Evolutionary conservation across 2,888 invertebrate genomes (phyloP).

Genomic region (Digitonthophagus gazella): DNA sequence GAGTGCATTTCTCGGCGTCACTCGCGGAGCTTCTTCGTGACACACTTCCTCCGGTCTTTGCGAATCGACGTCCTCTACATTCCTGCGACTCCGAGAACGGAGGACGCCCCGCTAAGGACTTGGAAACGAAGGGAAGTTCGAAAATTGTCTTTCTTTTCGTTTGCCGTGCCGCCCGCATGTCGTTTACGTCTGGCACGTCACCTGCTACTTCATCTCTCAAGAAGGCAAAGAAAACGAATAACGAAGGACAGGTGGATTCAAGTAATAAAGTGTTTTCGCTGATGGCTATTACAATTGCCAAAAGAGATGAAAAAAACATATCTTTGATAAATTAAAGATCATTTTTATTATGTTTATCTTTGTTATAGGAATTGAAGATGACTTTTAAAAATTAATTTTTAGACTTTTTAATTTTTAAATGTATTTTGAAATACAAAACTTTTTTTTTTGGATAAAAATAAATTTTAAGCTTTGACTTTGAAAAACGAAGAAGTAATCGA

Average conservation of each 20-base stretch:
- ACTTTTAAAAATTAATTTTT: too few relatives aligned
- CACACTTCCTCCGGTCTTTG: too few relatives aligned
- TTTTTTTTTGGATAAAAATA: too few relatives aligned
- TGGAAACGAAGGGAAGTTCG: not conserved
- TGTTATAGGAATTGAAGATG: not conserved
- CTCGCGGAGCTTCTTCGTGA: constrained; percentile 10
- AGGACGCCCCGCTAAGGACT: not conserved
- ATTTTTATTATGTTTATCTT: not conserved
- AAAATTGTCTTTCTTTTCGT: not conserved
- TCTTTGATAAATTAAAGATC: too few relatives aligned
- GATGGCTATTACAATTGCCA: not conserved
- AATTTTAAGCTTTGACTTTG: too few relatives aligned
- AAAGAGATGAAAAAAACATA: too few relatives aligned
- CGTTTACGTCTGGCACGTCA: constrained; percentile 26
- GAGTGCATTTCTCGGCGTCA: constrained; percentile 7
- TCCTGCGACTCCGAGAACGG: not conserved
- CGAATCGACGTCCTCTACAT: not conserved
- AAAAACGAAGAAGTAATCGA: too few relatives aligned
- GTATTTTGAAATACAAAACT: too few relatives aligned
- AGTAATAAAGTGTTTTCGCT: constrained; percentile 4
- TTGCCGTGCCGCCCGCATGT: constrained; percentile 23
- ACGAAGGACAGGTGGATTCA: constrained; percentile 24
- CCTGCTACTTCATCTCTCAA: constrained; percentile 27
- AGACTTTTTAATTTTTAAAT: too few relatives aligned
- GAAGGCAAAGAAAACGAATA: constrained; percentile 19